Percentiles rank a stretch among this genome's conserved stretches.
phyloP scores from a whole-genome alignment of 2,888 invertebrate genomes.

The Hirtodrosophila alboralis region DNA sequence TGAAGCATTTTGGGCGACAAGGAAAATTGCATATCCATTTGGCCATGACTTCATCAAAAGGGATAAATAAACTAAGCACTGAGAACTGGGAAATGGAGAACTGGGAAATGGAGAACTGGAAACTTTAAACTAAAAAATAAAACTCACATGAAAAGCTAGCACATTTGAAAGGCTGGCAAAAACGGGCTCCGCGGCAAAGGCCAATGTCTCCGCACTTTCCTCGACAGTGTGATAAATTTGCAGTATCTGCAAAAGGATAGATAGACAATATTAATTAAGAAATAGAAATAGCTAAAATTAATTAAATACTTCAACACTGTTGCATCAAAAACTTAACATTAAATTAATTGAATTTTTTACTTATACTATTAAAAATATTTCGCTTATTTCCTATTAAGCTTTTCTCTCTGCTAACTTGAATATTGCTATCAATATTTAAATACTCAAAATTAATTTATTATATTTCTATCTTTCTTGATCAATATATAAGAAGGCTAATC shows the following conservation, averaged over 20 bases:
- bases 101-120: slow-evolving; percentile 4
- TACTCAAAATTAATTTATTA: too few species aligned
- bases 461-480: too few species aligned
- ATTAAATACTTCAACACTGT: too few species aligned
- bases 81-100: neutral
- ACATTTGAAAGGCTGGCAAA: slow-evolving; percentile 95
- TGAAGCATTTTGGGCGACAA: slow-evolving; percentile 46
- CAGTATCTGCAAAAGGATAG: slow-evolving; percentile 85
- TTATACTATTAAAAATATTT: too few species aligned
- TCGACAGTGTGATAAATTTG: slow-evolving; percentile 90
- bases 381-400: too few species aligned
- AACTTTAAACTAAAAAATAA: slow-evolving; percentile 13
- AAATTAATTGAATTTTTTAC: too few species aligned
- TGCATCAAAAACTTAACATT: too few species aligned
- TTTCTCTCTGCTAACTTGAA: too few species aligned
- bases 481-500: too few species aligned
- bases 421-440: too few species aligned
- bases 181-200: slow-evolving; percentile 97
- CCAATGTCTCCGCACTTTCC: slow-evolving; percentile 93
- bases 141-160: slow-evolving; percentile 90
- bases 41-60: slow-evolving; percentile 28
- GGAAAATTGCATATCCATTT: slow-evolving; percentile 65
- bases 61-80: too few species aligned
- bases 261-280: slow-evolving; percentile 6
- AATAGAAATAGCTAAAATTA: too few species aligned